Evolutionary conservation across 2,888 invertebrate genomes (phyloP), one percentile per base, ranked within the genome.

Genomic region (Sepiola atlantica): DNA sequence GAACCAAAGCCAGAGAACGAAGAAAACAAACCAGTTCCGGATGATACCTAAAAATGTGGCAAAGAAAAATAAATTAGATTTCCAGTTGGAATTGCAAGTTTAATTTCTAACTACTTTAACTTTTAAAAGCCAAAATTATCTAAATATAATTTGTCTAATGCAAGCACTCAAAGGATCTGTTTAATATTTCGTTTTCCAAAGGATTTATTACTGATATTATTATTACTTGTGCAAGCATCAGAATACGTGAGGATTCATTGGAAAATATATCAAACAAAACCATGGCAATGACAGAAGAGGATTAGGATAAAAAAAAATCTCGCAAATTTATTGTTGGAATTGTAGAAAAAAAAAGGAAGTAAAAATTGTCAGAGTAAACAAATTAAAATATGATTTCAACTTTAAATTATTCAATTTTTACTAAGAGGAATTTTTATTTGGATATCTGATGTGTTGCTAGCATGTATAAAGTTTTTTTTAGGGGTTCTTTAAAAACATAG

Each of bases 1-100:
- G 92, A 92, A n/a, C 54, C n/a, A 45, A 92, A 92, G 18, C 92
- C 92, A 54, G 92, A 24, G 54, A 92, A 92, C n/a, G n/a, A 55
- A n/a, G 92, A 45, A 92, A 92, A 92, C 55, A 92, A 45, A 45
- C 92, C 92, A 54, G 18, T 45, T n/a, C 92, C 92, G 20, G 92
- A 45, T 28, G 92, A 92, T 24, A 54, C 28, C 92, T 92, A 28
- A 18, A 92, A 92, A 77, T n/a, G 14, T n/a, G 14, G 2, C 14
- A 32, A 77, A 77, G n/a, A 32, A 77, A 77, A 77, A 61, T 24
- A 61, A 61, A 28, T 12, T 28, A 24, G 6, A 61, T 77, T 77
- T 77, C 14, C 14, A 32, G 77, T 77, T 77, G 28, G 32, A n/a
- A 32, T 77, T 77, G 6, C 12, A 28, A 14, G 28, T 28, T 77